Evolutionary conservation across 1,140 invertebrate genomes (phyloP), one percentile per base, ranked within the genome.

Genomic region (Argopecten irradians): DNA sequence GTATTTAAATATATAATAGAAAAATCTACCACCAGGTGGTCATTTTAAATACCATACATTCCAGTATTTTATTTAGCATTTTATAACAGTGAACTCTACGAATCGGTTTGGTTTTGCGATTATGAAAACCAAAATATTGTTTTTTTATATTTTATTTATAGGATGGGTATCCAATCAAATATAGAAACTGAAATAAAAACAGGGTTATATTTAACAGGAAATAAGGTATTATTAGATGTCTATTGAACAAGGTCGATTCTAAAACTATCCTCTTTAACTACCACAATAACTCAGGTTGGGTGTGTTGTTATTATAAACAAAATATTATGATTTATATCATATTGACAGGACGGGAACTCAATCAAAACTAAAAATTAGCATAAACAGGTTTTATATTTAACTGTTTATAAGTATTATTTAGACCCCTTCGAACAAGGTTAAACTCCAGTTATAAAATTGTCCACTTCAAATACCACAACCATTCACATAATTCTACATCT

Each of bases 131-230:
- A 71, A 71, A 71, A 71, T 71, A 71, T 71, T 71, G 55, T 28
- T 71, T 71, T 3, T 71, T 71, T 28, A 71, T 22, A 71, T 71
- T 28, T 71, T 28, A 71, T n/a, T 28, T n/a, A n/a, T n/a, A 5
- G 55, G 55, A 71, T 71, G 55, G 55, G 55, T 71, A 71, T 71
- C n/a, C 55, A 71, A 71, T 71, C 55, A 71, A 71, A 71, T 0
- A 71, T 71, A 71, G n/a, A 71, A 71, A 71, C 55, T 71, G 5
- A n/a, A 71, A 71, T 71, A n/a, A 71, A 71, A 71, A 71, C 28
- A 71, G n/a, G n/a, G n/a, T 71, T n/a, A 28, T 71, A 11, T 28
- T 71, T n/a, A 71, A 28, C 22, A 22, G 55, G 55, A 71, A 28
- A n/a, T n/a, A 0, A 71, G n/a, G 7, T 28, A 28, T 71, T 28